phyloP scores from a whole-genome alignment of 2,888 invertebrate genomes.

The Archips xylosteana region DNA sequence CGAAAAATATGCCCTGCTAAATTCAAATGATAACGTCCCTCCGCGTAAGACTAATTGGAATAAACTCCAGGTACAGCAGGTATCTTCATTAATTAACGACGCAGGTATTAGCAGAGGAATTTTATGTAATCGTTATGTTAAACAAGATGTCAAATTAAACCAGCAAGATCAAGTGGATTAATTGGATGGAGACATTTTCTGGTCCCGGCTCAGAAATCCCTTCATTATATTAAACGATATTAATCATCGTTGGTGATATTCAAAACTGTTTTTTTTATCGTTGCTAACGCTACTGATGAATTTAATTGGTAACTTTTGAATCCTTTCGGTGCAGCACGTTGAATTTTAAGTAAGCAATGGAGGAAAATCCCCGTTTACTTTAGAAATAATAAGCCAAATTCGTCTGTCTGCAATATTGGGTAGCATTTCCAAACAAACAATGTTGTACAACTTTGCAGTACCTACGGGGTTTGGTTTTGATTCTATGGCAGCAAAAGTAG shows the following conservation, averaged over 20 bases:
- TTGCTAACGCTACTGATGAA: conserved; percentile 1
- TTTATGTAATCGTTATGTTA: conserved; percentile 20
- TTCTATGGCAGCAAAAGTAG: neutral
- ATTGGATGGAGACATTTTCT: conserved; percentile 18
- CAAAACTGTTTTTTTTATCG: conserved; percentile 1
- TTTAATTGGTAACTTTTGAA: conserved; percentile 15
- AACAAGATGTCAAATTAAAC: conserved; percentile 29
- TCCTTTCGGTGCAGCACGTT: conserved; percentile 1
- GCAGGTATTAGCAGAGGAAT: conserved; percentile 9
- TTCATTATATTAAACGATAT: conserved; percentile 29
- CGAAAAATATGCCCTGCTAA: neutral
- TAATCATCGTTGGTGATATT: conserved; percentile 15
- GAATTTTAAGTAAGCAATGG: neutral
- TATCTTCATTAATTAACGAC: conserved; percentile 19
- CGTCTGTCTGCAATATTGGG: neutral
- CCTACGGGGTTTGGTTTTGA: neutral
- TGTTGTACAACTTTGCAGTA: neutral
- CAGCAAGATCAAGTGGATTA: conserved; percentile 27
- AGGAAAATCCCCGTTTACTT: neutral
- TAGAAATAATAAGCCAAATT: neutral
- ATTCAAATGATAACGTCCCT: neutral
- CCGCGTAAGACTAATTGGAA: neutral
- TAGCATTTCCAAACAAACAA: neutral
- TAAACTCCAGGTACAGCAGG: neutral
- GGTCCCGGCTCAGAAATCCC: conserved; percentile 8